Conservation (phyloP, 2,113 vertebrate species). For the Athene noctua region DNA sequence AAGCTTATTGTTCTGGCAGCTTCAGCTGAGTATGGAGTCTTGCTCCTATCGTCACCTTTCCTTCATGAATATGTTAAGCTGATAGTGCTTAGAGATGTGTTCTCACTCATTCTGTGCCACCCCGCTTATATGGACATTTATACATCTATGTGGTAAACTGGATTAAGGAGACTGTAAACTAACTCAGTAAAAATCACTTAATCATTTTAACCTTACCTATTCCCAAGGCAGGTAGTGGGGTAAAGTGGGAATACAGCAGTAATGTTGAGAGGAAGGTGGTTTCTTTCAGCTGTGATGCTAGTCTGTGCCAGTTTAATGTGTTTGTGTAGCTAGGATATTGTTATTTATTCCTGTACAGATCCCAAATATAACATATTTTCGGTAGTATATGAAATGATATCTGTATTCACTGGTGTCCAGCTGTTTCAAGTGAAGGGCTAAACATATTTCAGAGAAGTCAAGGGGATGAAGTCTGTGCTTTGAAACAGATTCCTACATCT, state of each 20-base stretch:
- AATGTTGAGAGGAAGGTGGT: neutral
- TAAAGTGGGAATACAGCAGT: neutral
- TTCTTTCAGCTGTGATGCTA: neutral
- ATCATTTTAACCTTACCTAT: neutral
- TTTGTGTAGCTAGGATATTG: neutral
- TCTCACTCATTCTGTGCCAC: neutral
- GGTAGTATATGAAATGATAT: slow-evolving; percentile 8
- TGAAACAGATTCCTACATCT: neutral
- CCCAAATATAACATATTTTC: neutral
- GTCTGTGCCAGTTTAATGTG: neutral
- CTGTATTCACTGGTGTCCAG: neutral
- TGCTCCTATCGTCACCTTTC: slow-evolving; percentile 5
- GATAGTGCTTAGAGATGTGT: neutral
- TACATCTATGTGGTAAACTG: neutral
- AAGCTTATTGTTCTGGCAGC: slow-evolving; percentile 39
- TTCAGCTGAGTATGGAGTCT: slow-evolving; percentile 31
- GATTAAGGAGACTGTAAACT: neutral
- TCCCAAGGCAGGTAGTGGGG: neutral
- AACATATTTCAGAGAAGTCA: slow-evolving; percentile 12
- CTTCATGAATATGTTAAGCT: slow-evolving; percentile 55
- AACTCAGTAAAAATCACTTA: neutral
- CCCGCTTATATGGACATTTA: neutral
- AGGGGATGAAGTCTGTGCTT: neutral
- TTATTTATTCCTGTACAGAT: slow-evolving; percentile 13
- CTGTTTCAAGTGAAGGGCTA: slow-evolving; percentile 14